These are phyloP conservation scores for Phainopepla nitens DNA, from an alignment of 2,113 vertebrate species.

Conservation along the genomic window DNA sequence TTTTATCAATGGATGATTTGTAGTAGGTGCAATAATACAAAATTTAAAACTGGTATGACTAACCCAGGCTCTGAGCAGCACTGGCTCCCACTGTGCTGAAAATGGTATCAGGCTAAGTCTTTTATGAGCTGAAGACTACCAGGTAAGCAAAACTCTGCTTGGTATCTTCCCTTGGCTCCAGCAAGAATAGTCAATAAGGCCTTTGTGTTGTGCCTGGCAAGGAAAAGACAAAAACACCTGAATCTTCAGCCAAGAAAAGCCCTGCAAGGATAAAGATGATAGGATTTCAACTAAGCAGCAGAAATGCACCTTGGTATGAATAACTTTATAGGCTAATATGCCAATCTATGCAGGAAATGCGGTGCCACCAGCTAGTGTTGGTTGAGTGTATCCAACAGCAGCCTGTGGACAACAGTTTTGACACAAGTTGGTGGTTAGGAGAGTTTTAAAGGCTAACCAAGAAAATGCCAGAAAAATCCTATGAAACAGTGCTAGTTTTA, in stretches of 20 bases:
- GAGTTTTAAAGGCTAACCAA: background rate
- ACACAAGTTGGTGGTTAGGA: background rate
- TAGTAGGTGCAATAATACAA: background rate
- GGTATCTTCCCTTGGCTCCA: conserved; percentile 6
- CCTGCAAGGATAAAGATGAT: background rate
- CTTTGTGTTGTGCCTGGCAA: background rate
- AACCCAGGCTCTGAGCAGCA: background rate
- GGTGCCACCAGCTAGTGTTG: background rate
- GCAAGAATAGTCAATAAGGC: conserved; percentile 3
- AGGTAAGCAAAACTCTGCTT: background rate
- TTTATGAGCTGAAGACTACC: background rate
- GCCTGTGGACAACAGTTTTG: background rate
- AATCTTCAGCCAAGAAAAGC: conserved; percentile 16
- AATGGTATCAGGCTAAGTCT: background rate
- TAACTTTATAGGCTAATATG: background rate
- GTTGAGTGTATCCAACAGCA: background rate
- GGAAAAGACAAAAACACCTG: background rate
- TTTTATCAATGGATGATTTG: background rate
- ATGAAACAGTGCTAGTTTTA: background rate
- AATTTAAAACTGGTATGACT: background rate
- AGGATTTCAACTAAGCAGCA: background rate
- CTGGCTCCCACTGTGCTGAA: background rate
- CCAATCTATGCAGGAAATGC: background rate
- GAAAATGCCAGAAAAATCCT: background rate
- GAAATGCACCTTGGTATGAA: background rate